Evolutionary conservation across 2,797 vertebrate species (phyloP), one percentile per base, ranked within the genome.

Genomic region (Darevskia nairensis): DNA sequence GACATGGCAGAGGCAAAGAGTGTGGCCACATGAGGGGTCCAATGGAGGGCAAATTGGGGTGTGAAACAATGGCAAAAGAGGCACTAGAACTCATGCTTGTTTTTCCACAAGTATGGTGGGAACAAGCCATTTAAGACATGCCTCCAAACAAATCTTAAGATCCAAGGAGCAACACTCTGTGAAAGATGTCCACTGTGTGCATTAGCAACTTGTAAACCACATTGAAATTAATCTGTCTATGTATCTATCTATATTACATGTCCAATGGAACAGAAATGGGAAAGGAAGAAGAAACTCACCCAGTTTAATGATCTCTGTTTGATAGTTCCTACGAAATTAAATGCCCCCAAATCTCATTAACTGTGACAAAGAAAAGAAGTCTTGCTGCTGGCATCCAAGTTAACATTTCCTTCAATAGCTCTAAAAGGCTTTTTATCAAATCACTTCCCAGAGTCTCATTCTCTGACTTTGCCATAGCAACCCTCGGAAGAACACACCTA

Each of bases 271-370:
- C 66, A 61, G 59, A 17, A 61, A 27, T 68, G 27, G 15, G 13
- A 35, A 35, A 35, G 32, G n/a, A 32, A 5, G 32, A 15, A 35
- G 15, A 74, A 32, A 74, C 46, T 35, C n/a, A 17, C 32, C 32
- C 8, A 69, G 10, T 69, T 69, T 27, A 82, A 7, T 1, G 10
- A 29, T 46, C 46, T 61, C 8, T 7, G 10, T 32, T 32, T 44
- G 61, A 90, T 93, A 94, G 89, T 92, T 94, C 75, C 91, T 91
- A 89, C 81, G 89, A 92, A 93, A 82, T 64, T 59, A 69, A 91
- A 92, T 10, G 78, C 74, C 88, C 76, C 71, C 90, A 79, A 39
- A 85, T 85, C 90, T 95, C 94, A 92, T 95, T 92, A 95, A 91
- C 94, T 88, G 89, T 27, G 87, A 94, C 85, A 93, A 93, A 90